phyloP scores from a whole-genome alignment of 2,797 vertebrate genomes.

The Chaunax sp. region DNA sequence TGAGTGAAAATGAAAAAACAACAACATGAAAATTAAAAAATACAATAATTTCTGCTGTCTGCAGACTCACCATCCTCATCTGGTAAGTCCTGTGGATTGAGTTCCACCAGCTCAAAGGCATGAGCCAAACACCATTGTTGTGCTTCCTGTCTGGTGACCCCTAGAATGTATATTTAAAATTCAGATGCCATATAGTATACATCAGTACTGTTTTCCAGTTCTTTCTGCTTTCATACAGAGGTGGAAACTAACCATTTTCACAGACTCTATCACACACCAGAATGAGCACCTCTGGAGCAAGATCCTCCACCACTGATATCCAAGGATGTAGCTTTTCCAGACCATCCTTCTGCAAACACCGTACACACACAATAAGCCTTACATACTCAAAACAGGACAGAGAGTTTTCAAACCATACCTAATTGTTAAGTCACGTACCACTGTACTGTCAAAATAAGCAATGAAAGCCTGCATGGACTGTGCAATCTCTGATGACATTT shows the following conservation, averaged over 20 bases:
- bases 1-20: background rate
- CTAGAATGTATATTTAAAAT: conserved; percentile 69
- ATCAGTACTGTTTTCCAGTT: background rate
- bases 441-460: conserved; percentile 93
- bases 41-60: background rate
- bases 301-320: conserved; percentile 92
- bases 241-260: conserved; percentile 86
- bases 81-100: conserved; percentile 92
- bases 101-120: conserved; percentile 95
- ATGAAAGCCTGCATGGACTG: conserved; percentile 93
- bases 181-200: background rate
- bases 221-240: background rate
- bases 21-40: background rate
- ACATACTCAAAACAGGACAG: background rate
- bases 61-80: conserved; percentile 94
- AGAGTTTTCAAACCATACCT: background rate
- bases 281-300: conserved; percentile 95
- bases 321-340: conserved; percentile 89
- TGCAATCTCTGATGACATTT: conserved; percentile 89
- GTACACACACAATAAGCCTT: background rate
- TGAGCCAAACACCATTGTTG: conserved; percentile 98
- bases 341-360: conserved; percentile 86
- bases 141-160: conserved; percentile 91
- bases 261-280: conserved; percentile 93
- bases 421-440: conserved; percentile 76